Conservation (phyloP, 1,140 invertebrate species). For the Drosophila takahashii region DNA sequence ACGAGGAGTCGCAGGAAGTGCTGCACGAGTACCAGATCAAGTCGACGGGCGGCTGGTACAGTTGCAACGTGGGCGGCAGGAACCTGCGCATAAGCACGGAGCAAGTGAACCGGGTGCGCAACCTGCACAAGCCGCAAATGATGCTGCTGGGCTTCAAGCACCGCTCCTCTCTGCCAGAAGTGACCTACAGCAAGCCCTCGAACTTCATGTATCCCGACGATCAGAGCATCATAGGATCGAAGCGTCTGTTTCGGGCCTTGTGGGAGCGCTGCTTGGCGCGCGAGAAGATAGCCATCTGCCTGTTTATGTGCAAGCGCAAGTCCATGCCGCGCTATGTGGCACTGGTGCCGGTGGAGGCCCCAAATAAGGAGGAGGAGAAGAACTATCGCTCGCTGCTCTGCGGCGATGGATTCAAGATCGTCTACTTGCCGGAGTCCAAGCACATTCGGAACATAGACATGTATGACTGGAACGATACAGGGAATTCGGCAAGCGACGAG, state of each 20-base stretch:
- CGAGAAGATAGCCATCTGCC: conserved; percentile 76
- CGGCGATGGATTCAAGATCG: conserved; percentile 80
- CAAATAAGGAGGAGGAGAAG: conserved; percentile 33
- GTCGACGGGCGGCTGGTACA: conserved; percentile 65
- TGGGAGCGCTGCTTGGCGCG: conserved; percentile 78
- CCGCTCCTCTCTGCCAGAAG: conserved; percentile 46
- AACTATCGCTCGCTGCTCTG: conserved; percentile 58
- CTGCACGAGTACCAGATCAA: conserved; percentile 67
- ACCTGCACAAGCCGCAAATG: conserved; percentile 69
- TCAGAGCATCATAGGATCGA: conserved; percentile 70
- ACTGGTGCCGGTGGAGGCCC: conserved; percentile 55
- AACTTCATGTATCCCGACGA: conserved; percentile 84
- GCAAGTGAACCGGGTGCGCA: conserved; percentile 60
- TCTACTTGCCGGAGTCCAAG: conserved; percentile 72
- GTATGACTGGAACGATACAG: conserved; percentile 68
- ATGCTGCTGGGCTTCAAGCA: conserved; percentile 81
- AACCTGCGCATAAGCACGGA: conserved; percentile 56
- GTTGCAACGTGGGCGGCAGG: conserved; percentile 51
- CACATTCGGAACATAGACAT: conserved; percentile 72
- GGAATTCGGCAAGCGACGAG: conserved; percentile 52
- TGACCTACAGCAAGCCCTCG: conserved; percentile 66
- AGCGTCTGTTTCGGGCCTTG: conserved; percentile 74
- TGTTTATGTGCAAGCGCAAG: conserved; percentile 77
- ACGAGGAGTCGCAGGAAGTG: conserved; percentile 50
- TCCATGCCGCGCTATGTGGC: conserved; percentile 78